Conservation (phyloP, 1,140 invertebrate species). For the Macrotrachela quadricornifera region DNA sequence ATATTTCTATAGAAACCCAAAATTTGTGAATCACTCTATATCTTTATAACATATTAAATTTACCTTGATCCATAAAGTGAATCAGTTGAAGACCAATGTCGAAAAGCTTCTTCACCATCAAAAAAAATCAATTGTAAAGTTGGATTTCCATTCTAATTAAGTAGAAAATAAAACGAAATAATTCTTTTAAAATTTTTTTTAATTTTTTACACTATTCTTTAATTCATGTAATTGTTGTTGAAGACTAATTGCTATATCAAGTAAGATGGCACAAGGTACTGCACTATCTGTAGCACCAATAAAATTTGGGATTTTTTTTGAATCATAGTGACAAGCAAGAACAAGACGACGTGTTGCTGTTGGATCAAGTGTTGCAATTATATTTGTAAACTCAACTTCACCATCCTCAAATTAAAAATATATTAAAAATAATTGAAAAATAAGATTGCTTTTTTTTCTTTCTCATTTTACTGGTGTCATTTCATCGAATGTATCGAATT, state of each 20-base stretch:
- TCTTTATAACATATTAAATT: no score
- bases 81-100: slow-evolving; percentile 58
- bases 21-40: no score
- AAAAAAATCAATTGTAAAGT: slow-evolving; percentile 75
- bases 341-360: neutral
- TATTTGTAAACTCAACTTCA: neutral
- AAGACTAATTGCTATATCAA: slow-evolving; percentile 63
- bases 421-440: no score
- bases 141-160: neutral
- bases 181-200: neutral
- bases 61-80: slow-evolving; percentile 84
- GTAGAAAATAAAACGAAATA: neutral
- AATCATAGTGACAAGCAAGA: slow-evolving; percentile 84
- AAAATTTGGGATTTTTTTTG: slow-evolving; percentile 48
- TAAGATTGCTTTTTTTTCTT: no score
- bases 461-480: no score
- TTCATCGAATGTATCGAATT: no score
- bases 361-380: neutral
- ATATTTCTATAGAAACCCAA: no score
- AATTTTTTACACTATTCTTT: neutral
- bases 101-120: slow-evolving; percentile 91
- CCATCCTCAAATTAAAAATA: neutral
- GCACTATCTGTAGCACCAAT: slow-evolving; percentile 87
- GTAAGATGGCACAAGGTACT: slow-evolving; percentile 81
- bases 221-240: slow-evolving; percentile 33